These are phyloP conservation scores for Pachyramphus minor DNA, from an alignment of 2,113 vertebrate species.

Conservation along the genomic window DNA sequence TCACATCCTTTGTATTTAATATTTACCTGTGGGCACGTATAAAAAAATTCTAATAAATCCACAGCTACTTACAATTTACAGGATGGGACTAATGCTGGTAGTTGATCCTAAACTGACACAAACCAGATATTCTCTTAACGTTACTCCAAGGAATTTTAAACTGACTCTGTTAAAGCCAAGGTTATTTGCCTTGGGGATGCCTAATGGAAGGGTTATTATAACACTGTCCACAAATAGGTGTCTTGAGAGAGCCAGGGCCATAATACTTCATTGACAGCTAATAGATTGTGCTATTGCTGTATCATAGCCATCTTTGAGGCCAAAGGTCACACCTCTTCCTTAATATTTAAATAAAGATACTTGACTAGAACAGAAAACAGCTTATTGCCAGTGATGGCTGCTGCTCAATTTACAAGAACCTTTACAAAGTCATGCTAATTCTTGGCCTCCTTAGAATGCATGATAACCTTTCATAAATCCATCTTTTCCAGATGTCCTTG, in stretches of 20 bases:
- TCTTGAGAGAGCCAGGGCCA: slow-evolving; percentile 75
- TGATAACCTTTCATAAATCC: slow-evolving; percentile 92
- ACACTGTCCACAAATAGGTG: slow-evolving; percentile 83
- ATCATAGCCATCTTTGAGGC: slow-evolving; percentile 79
- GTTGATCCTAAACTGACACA: slow-evolving; percentile 84
- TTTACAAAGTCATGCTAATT: slow-evolving; percentile 93
- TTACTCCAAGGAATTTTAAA: slow-evolving; percentile 88
- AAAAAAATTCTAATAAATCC: slow-evolving; percentile 72
- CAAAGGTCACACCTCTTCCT: slow-evolving; percentile 79
- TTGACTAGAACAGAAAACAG: slow-evolving; percentile 83
- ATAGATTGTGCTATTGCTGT: slow-evolving; percentile 77
- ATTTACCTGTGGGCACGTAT: slow-evolving; percentile 74
- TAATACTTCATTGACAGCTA: slow-evolving; percentile 79
- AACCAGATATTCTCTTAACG: slow-evolving; percentile 82
- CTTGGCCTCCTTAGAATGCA: slow-evolving; percentile 75
- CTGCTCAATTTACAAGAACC: slow-evolving; percentile 85
- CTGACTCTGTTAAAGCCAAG: slow-evolving; percentile 89
- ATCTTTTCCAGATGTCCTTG: slow-evolving; percentile 89
- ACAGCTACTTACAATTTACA: slow-evolving; percentile 74
- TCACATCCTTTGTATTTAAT: slow-evolving; percentile 62
- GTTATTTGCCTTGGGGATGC: slow-evolving; percentile 86
- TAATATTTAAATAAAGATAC: slow-evolving; percentile 85
- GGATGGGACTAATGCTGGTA: slow-evolving; percentile 59
- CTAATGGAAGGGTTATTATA: slow-evolving; percentile 87
- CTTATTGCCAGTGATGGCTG: slow-evolving; percentile 76